Conservation (phyloP, 2,113 vertebrate species). For the Toxostoma redivivum region DNA sequence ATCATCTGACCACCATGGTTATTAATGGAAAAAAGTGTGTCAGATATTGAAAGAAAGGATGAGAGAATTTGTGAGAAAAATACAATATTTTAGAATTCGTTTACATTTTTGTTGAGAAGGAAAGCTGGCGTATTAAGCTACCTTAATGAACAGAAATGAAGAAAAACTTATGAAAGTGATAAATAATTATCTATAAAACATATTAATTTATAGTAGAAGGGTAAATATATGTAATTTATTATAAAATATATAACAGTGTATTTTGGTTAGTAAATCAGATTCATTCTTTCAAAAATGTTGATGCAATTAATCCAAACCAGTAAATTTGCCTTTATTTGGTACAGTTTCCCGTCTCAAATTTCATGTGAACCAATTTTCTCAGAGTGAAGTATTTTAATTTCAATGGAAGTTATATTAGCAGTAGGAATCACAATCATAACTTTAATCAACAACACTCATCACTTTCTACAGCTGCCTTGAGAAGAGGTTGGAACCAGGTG, state of each 20-base stretch:
- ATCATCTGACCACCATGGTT: fast-evolving
- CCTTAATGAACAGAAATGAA: not conserved
- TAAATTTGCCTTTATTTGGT: not conserved
- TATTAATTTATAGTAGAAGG: not conserved
- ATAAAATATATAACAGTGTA: not conserved
- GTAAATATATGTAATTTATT: not conserved
- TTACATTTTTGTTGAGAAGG: not conserved
- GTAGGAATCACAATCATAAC: not conserved
- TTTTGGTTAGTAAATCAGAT: not conserved
- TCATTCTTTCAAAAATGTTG: not conserved
- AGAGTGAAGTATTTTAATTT: not conserved
- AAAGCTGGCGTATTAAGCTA: not conserved
- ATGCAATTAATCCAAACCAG: not conserved
- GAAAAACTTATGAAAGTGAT: fast-evolving
- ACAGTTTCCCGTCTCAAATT: not conserved
- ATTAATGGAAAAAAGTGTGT: not conserved
- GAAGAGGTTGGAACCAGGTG: not conserved
- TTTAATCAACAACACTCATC: not conserved
- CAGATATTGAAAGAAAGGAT: not conserved
- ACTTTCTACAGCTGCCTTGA: not conserved
- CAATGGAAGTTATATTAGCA: not conserved
- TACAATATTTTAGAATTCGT: not conserved
- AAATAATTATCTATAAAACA: not conserved
- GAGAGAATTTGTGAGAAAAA: not conserved
- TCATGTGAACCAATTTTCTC: not conserved